These are phyloP conservation scores for Ennomos quercinarius DNA, from an alignment of 2,888 invertebrate genomes.

Conservation along the genomic window DNA sequence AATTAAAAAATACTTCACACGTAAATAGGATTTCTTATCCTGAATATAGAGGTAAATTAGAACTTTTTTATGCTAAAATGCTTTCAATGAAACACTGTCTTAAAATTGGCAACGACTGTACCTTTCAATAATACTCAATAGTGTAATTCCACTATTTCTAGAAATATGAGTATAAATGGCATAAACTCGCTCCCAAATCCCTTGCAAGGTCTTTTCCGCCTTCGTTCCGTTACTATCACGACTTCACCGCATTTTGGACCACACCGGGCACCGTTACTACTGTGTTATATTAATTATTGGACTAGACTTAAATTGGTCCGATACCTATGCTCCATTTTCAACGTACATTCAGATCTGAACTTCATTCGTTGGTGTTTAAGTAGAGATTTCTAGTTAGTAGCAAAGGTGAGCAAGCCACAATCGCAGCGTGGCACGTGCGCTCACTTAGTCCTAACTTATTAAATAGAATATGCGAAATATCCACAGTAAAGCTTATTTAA, in stretches of 20 bases:
- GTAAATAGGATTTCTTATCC: no score
- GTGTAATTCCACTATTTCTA: conserved; percentile 1
- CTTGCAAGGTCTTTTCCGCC: conserved; percentile 27
- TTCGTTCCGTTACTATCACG: conserved; percentile 28
- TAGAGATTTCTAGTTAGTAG: neutral
- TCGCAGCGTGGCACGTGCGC: conserved; percentile 40
- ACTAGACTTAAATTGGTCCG: conserved; percentile 42
- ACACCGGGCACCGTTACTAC: conserved; percentile 34
- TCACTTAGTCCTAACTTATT: conserved; percentile 38
- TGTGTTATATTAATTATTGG: conserved; percentile 43
- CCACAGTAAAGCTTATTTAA: conserved; percentile 29
- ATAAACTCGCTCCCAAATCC: conserved; percentile 18
- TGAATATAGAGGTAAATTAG: no score
- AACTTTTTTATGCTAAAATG: no score
- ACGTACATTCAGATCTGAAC: conserved; percentile 10
- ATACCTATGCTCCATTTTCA: conserved; percentile 17
- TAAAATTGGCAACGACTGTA: neutral
- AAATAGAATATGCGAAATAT: conserved; percentile 37
- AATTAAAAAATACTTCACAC: no score
- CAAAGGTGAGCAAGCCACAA: conserved; percentile 10
- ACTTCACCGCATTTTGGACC: conserved; percentile 26
- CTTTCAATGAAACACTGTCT: no score
- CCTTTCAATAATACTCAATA: neutral
- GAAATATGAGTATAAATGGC: conserved; percentile 2
- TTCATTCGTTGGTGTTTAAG: conserved; percentile 9